Conservation (phyloP, 2,113 vertebrate species). For the Henicopernis longicauda region DNA sequence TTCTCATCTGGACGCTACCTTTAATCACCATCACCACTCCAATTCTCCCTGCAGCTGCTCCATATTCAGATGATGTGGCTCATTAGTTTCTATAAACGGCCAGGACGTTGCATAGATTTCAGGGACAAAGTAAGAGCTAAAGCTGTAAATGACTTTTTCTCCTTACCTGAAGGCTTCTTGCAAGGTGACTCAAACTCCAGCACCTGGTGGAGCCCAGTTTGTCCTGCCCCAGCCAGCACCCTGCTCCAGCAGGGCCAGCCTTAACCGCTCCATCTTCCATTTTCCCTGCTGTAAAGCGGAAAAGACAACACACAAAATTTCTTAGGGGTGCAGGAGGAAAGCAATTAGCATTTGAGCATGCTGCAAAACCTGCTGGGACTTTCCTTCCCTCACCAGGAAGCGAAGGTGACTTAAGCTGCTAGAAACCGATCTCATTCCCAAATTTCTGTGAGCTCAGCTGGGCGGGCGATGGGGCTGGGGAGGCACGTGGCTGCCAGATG, state of each 20-base stretch:
- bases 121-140: not conserved
- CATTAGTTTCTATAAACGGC: not conserved
- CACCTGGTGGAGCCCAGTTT: not conserved
- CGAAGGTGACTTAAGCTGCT: not conserved
- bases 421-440: not conserved
- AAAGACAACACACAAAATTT: not conserved
- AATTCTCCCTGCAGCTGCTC: not conserved
- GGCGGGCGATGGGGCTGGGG: fast-evolving
- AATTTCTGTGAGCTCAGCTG: not conserved
- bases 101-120: not conserved
- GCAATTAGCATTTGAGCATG: not conserved
- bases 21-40: not conserved
- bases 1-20: not conserved
- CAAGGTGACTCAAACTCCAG: not conserved
- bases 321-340: not conserved
- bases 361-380: not conserved
- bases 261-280: not conserved
- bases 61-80: not conserved
- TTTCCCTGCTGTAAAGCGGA: not conserved
- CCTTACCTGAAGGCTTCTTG: not conserved
- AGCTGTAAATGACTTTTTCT: not conserved
- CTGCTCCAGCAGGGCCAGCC: not conserved
- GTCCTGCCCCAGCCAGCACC: not conserved
- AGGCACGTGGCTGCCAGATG: not conserved
- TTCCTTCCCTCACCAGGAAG: not conserved